Evolutionary conservation across 2,113 vertebrate species (phyloP).

Genomic region (Syrrhaptes paradoxus): DNA sequence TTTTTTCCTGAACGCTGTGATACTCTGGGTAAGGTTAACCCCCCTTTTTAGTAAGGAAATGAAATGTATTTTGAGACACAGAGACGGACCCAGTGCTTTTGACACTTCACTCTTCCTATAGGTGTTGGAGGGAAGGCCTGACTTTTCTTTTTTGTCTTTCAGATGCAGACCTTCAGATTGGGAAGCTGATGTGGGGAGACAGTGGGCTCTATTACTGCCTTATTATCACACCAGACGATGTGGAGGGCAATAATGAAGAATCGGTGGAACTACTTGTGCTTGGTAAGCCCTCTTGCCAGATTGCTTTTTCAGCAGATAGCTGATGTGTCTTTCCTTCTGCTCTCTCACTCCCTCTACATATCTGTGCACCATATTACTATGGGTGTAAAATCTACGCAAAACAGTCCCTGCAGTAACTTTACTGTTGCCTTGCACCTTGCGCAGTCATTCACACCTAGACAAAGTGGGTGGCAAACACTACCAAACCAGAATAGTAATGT

Average conservation of each 20-base stretch:
- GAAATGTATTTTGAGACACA: neutral
- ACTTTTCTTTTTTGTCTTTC: constrained; percentile 29
- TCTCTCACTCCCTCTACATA: neutral
- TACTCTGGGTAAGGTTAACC: neutral
- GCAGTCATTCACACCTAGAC: constrained; percentile 44
- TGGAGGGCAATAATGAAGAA: constrained; percentile 93
- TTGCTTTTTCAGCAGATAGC: neutral
- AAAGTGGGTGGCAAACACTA: constrained; percentile 46
- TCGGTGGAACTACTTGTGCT: constrained; percentile 91
- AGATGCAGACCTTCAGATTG: constrained; percentile 95
- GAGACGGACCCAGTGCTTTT: neutral
- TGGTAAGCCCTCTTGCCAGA: constrained; percentile 74
- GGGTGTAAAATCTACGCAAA: constrained; percentile 5
- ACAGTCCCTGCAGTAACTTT: neutral
- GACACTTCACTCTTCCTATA: neutral
- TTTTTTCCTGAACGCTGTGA: neutral
- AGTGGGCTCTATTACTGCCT: constrained; percentile 96
- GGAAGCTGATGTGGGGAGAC: constrained; percentile 95
- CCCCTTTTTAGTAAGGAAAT: neutral
- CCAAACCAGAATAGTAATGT: constrained; percentile 56
- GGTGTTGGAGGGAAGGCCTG: neutral
- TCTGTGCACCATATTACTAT: constrained; percentile 2
- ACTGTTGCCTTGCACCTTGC: constrained; percentile 46
- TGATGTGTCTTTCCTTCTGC: neutral
- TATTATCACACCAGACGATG: constrained; percentile 88